Evolutionary conservation across 2,113 vertebrate genomes (phyloP), one percentile per base, ranked within the genome.

Genomic region (Capreolus pygargus): DNA sequence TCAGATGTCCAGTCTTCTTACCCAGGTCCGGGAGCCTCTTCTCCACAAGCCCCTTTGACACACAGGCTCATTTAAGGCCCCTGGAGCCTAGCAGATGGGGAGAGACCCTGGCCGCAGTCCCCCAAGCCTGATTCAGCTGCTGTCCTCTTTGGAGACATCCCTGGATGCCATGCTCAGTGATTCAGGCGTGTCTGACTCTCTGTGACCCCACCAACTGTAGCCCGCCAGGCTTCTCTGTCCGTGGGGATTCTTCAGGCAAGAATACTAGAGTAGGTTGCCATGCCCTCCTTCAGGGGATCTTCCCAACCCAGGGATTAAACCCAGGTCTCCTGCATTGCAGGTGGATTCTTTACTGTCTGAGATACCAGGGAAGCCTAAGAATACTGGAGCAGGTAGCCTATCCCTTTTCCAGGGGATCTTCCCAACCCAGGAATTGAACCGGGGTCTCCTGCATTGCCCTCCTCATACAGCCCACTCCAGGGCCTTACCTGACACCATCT

Each of bases 401-500:
- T 74, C 19, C 67, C n/a, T 39, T 74, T 74, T 74, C 36, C 21
- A 74, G 36, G 67, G 21, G 36, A 39, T 39, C 36, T 39, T 74
- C 36, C 67, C 19, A 21, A 74, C 11, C 67, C 67, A 74, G 67
- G 36, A 39, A 74, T 13, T 2, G 10, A 74, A 23, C 67, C 11
- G 0, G 67, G n/a, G 36, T 39, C 36, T 74, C 67, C 67, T 13
- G 67, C 67, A 74, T 74, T 74, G 67, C n/a, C 83, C 47, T 55
- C 64, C 83, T 74, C 33, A 10, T 9, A 23, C 13, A 16, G 33
- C 13, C 47, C 36, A 7, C 3, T 12, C 90, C 39, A 5, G 30
- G 10, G 28, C 84, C 93, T 98, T 99, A 99, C 99, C 99, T 99
- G 99, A 99, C 97, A 99, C 99, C 97, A 99, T 99, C 98, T 99